Evolutionary conservation across 2,797 vertebrate species (phyloP).

Genomic region (Lacerta viridis): DNA sequence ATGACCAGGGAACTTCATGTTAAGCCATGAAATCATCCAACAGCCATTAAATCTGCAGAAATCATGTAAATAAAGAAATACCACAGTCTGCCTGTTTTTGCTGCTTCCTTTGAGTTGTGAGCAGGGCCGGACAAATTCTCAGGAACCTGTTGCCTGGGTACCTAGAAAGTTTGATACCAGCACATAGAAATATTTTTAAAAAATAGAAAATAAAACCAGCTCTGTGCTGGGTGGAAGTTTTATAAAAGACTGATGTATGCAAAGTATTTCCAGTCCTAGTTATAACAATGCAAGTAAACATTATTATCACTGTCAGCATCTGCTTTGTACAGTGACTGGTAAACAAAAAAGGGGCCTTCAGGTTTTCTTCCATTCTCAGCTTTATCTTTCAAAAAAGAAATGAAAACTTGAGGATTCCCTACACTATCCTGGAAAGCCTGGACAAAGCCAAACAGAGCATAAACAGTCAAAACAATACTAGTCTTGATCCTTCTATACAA

Average conservation of each 20-base stretch:
- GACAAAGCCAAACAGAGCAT: background rate
- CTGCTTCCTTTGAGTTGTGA: background rate
- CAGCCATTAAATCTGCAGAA: background rate
- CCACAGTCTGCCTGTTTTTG: background rate
- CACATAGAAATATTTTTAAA: background rate
- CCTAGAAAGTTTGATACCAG: background rate
- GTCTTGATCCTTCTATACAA: background rate
- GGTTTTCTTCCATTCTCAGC: fast-evolving
- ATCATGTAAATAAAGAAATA: background rate
- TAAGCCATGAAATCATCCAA: background rate
- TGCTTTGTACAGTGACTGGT: background rate
- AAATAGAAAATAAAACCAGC: background rate
- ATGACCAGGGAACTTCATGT: background rate
- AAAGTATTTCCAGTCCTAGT: background rate
- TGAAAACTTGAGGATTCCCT: background rate
- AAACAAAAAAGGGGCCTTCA: background rate
- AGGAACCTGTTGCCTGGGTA: background rate
- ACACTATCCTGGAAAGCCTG: fast-evolving
- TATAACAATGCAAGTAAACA: slow-evolving; percentile 7
- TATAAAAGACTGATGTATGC: background rate
- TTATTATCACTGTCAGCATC: background rate
- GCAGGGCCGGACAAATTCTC: background rate
- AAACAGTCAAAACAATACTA: background rate
- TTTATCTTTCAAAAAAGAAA: slow-evolving; percentile 37
- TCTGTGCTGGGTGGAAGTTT: background rate